These are phyloP conservation scores for Mya arenaria DNA, from an alignment of 1,140 invertebrate genomes.

Conservation along the genomic window DNA sequence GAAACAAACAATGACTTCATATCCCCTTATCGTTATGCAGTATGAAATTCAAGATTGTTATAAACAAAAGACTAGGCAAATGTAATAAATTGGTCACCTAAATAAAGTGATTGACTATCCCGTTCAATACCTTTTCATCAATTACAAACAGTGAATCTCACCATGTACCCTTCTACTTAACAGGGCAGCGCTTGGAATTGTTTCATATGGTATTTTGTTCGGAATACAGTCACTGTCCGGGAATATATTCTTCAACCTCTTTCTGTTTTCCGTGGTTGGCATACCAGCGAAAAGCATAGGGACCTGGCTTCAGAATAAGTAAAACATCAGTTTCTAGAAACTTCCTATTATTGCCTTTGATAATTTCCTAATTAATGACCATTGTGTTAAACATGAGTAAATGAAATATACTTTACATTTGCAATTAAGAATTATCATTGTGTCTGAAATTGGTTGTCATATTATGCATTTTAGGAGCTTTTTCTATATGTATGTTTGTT, in stretches of 20 bases:
- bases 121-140: no score
- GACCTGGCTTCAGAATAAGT: conserved; percentile 69
- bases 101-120: no score
- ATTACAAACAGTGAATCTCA: no score
- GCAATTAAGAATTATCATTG: neutral
- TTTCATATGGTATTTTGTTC: conserved; percentile 70
- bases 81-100: no score
- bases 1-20: no score
- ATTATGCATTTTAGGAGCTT: no score
- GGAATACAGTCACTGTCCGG: conserved; percentile 67
- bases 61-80: no score
- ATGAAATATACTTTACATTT: neutral
- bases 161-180: no score
- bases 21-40: no score
- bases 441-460: no score
- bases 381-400: neutral
- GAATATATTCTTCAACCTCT: conserved; percentile 71
- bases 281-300: conserved; percentile 51
- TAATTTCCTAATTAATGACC: neutral
- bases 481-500: no score
- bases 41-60: no score
- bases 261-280: conserved; percentile 65
- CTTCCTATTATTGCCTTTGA: neutral
- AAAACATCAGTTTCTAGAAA: neutral
- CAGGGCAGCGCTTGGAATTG: conserved; percentile 36